phyloP scores from a whole-genome alignment of 35 echinoderm and acorn worm genomes.

The Apostichopus californicus region DNA sequence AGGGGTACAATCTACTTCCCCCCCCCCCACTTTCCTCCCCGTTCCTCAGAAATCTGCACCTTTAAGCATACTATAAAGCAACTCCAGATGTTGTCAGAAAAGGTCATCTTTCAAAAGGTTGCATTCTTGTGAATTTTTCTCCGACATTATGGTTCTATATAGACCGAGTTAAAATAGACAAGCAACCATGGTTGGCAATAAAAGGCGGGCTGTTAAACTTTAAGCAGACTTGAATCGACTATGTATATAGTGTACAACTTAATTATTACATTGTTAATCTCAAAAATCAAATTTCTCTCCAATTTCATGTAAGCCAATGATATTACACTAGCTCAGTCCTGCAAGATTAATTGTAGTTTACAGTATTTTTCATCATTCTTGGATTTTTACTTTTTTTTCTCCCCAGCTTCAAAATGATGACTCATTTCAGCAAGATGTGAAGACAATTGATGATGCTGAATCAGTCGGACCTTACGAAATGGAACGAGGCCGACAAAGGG shows the following conservation, averaged over 20 bases:
- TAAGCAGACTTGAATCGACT: background rate
- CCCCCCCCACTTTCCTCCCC: too few species aligned
- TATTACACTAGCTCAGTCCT: background rate
- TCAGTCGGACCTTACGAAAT: background rate
- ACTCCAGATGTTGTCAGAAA: too few species aligned
- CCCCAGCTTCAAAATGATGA: background rate
- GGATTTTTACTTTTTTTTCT: background rate
- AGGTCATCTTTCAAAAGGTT: too few species aligned
- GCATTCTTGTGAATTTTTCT: too few species aligned
- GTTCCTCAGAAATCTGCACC: too few species aligned
- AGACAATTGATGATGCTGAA: background rate
- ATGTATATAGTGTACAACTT: background rate
- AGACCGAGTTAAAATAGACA: too few species aligned
- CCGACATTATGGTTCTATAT: too few species aligned
- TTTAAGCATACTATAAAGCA: too few species aligned
- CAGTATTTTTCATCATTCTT: background rate
- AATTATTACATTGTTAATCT: background rate
- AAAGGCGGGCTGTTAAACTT: too few species aligned
- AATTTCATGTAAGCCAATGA: background rate
- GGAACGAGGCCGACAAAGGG: background rate
- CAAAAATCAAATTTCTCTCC: background rate
- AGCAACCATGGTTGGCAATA: too few species aligned
- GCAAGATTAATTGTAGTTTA: background rate
- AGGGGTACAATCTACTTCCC: too few species aligned
- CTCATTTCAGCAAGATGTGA: background rate